Evolutionary conservation across 1,140 invertebrate genomes (phyloP).

Genomic region (Himalopsyche phryganea): DNA sequence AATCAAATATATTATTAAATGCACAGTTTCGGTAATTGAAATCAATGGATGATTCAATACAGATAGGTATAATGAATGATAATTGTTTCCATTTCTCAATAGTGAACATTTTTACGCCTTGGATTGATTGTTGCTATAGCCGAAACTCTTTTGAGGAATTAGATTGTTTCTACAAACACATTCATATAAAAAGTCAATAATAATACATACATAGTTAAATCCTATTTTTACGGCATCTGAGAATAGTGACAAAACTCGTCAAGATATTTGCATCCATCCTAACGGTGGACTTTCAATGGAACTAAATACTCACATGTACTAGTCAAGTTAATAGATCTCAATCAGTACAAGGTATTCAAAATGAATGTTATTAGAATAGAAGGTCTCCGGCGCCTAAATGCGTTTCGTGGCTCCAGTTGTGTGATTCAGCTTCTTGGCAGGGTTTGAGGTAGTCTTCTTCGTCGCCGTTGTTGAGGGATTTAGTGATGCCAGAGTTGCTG

Average conservation of each 20-base stretch:
- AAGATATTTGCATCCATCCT: too few relatives aligned
- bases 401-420: conserved; percentile 33
- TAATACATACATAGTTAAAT: not conserved
- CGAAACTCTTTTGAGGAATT: not conserved
- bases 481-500: not conserved
- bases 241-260: not conserved
- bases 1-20: too few relatives aligned
- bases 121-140: too few relatives aligned
- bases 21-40: too few relatives aligned
- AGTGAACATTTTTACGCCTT: too few relatives aligned
- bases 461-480: not conserved
- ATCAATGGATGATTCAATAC: too few relatives aligned
- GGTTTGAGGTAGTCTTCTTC: conserved; percentile 26
- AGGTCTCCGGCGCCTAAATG: conserved; percentile 31
- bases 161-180: not conserved
- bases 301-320: too few relatives aligned
- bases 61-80: too few relatives aligned
- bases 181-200: conserved; percentile 2
- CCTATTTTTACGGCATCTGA: not conserved
- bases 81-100: too few relatives aligned
- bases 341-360: not conserved
- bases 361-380: conserved; percentile 19
- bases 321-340: too few relatives aligned
- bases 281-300: not conserved
- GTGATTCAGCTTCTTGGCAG: conserved; percentile 22